Percentiles rank a stretch among this genome's conserved stretches.
Evolutionary conservation across 2,797 vertebrate genomes (phyloP).

Genomic region (Notolepis coatsorum): DNA sequence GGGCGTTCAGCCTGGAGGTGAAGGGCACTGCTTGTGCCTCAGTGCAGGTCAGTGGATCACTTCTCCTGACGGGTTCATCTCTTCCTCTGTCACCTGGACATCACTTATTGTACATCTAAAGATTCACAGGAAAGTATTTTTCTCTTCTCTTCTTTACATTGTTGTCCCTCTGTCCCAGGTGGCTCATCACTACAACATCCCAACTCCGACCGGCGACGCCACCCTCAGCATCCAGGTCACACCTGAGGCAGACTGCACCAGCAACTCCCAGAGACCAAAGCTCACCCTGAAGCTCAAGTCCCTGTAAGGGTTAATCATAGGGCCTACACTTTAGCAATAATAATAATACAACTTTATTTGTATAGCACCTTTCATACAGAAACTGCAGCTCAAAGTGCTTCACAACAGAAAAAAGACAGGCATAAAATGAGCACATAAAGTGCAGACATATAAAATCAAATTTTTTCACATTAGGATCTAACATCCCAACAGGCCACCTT

Average conservation of each 20-base stretch:
- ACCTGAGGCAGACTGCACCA: conserved; percentile 26
- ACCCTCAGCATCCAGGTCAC: conserved; percentile 45
- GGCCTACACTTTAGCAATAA: not conserved
- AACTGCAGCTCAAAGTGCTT: too few relatives aligned
- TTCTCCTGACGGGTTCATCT: too few relatives aligned
- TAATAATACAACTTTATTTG: too few relatives aligned
- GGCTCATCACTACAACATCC: conserved; percentile 74
- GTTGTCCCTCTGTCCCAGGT: conserved; percentile 48
- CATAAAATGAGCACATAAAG: too few relatives aligned
- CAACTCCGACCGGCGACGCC: conserved; percentile 35
- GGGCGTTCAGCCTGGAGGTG: conserved; percentile 72
- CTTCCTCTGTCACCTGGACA: not conserved
- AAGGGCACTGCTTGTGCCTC: conserved; percentile 78
- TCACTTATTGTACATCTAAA: not conserved
- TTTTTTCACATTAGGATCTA: too few relatives aligned
- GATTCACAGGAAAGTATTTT: not conserved
- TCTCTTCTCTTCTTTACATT: not conserved
- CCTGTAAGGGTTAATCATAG: conserved; percentile 39
- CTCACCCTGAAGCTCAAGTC: conserved; percentile 34
- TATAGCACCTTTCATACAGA: too few relatives aligned
- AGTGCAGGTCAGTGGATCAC: conserved; percentile 78
- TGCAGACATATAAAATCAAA: too few relatives aligned
- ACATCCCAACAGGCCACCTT: too few relatives aligned
- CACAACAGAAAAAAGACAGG: too few relatives aligned
- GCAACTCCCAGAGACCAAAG: conserved; percentile 6